A percentile compares a stretch with the other conserved stretches of the same genome.
phyloP scores from a whole-genome alignment of 2,888 invertebrate species.

The Nephrotoma guestfalica region DNA sequence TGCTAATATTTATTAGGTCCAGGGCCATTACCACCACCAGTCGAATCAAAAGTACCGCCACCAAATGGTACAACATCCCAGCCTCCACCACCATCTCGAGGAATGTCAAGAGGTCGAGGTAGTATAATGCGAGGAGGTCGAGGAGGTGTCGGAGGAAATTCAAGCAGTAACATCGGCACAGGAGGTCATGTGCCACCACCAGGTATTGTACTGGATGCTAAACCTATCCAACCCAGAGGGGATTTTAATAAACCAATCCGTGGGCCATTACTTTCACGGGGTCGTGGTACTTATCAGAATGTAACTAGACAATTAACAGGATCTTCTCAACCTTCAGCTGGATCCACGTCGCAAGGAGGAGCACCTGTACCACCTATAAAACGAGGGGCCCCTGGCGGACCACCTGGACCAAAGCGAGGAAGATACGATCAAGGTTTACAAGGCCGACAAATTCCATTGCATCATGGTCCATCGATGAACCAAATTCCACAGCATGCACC shows the following conservation, averaged over 20 bases:
- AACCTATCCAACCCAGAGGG: neutral
- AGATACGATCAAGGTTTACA: slow-evolving; percentile 31
- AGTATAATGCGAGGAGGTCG: slow-evolving; percentile 25
- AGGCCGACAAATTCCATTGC: slow-evolving; percentile 27
- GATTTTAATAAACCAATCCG: neutral
- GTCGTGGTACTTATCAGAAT: slow-evolving; percentile 16
- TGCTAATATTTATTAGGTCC: neutral
- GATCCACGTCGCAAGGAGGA: slow-evolving; percentile 20
- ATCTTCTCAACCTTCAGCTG: slow-evolving; percentile 1
- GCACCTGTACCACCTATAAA: slow-evolving; percentile 30
- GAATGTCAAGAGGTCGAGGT: slow-evolving; percentile 24
- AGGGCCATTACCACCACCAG: slow-evolving; percentile 12
- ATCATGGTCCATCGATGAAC: slow-evolving; percentile 27
- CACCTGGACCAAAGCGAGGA: slow-evolving; percentile 30
- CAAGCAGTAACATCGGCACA: neutral
- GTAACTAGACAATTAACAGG: slow-evolving; percentile 4
- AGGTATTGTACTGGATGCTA: neutral
- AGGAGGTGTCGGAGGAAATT: slow-evolving; percentile 24
- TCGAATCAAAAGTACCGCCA: slow-evolving; percentile 15
- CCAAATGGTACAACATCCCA: slow-evolving; percentile 11
- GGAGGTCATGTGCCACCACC: neutral
- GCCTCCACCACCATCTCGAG: slow-evolving; percentile 18
- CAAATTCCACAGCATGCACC: slow-evolving; percentile 15
- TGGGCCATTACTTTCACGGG: slow-evolving; percentile 24
- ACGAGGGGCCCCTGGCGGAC: slow-evolving; percentile 29